These are phyloP conservation scores for Ptychobarbus kaznakovi DNA, from an alignment of 2,797 vertebrate genomes.

Conservation along the genomic window DNA sequence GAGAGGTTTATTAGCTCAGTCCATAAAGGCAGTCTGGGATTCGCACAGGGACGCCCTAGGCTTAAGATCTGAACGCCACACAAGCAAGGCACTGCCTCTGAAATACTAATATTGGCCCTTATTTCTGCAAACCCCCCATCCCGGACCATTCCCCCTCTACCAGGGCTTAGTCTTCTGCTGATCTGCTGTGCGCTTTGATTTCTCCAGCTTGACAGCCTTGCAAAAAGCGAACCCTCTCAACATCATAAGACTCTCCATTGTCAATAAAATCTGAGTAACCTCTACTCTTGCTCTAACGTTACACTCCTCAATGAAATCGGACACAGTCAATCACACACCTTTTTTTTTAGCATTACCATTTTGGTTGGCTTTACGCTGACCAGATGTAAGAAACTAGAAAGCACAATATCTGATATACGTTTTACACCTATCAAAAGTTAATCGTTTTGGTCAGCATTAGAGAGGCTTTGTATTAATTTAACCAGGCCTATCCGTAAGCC, in stretches of 20 bases:
- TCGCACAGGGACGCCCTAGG: conserved; percentile 77
- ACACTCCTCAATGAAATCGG: conserved; percentile 21
- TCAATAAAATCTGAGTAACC: conserved; percentile 53
- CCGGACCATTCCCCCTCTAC: conserved; percentile 49
- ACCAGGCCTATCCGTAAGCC: neutral
- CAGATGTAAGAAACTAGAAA: conserved; percentile 1
- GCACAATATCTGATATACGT: neutral
- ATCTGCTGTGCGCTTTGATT: conserved; percentile 63
- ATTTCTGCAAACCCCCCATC: conserved; percentile 68
- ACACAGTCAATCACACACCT: neutral
- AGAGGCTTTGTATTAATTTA: conserved; percentile 2
- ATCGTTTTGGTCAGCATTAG: neutral
- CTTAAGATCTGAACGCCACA: conserved; percentile 80
- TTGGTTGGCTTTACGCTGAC: conserved; percentile 18
- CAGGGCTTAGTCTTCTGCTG: conserved; percentile 55
- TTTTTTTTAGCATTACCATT: neutral
- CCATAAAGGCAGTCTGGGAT: conserved; percentile 80
- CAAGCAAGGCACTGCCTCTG: conserved; percentile 74
- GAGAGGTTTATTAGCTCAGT: conserved; percentile 83
- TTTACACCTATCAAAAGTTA: neutral
- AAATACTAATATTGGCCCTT: conserved; percentile 81
- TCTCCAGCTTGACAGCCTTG: conserved; percentile 62
- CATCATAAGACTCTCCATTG: conserved; percentile 47
- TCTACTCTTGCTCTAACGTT: conserved; percentile 38
- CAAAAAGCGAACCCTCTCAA: conserved; percentile 58